Conservation (phyloP, 2,888 invertebrate species). For the Troides helena region DNA sequence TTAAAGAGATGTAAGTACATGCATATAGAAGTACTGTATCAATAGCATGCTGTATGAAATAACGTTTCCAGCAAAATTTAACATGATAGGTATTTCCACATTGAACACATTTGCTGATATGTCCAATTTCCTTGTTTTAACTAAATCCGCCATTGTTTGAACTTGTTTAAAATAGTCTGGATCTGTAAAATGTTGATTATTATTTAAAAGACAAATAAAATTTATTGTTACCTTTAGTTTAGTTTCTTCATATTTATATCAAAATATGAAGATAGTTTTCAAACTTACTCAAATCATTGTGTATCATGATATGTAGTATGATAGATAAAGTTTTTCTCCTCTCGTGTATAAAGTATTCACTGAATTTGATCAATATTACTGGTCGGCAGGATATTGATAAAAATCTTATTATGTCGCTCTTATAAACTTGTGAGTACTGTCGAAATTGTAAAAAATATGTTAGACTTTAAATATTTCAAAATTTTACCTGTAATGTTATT, state of each 20-base stretch:
- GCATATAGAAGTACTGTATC: constrained; percentile 57
- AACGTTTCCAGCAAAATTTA: constrained; percentile 49
- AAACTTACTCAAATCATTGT: constrained; percentile 43
- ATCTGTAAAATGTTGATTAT: constrained; percentile 42
- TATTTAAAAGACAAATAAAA: not conserved
- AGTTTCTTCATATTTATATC: not conserved
- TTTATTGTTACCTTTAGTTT: not conserved
- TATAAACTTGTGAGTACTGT: constrained; percentile 43
- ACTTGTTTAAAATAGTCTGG: constrained; percentile 47
- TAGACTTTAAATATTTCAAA: not conserved
- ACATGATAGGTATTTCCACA: constrained; percentile 45
- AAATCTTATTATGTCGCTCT: constrained; percentile 50
- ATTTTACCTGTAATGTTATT: not conserved
- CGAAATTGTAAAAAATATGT: not conserved
- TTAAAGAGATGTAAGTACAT: constrained; percentile 24
- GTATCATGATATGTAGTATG: constrained; percentile 45
- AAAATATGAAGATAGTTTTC: not conserved
- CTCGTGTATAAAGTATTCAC: constrained; percentile 48
- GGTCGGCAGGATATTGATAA: constrained; percentile 48
- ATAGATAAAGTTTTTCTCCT: constrained; percentile 45
- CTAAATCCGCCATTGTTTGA: constrained; percentile 51
- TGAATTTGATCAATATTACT: constrained; percentile 48
- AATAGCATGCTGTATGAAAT: constrained; percentile 55
- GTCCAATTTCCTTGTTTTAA: constrained; percentile 47
- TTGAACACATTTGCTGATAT: constrained; percentile 51